Evolutionary conservation across 2,888 invertebrate genomes (phyloP).

Genomic region (Emmelina monodactyla): DNA sequence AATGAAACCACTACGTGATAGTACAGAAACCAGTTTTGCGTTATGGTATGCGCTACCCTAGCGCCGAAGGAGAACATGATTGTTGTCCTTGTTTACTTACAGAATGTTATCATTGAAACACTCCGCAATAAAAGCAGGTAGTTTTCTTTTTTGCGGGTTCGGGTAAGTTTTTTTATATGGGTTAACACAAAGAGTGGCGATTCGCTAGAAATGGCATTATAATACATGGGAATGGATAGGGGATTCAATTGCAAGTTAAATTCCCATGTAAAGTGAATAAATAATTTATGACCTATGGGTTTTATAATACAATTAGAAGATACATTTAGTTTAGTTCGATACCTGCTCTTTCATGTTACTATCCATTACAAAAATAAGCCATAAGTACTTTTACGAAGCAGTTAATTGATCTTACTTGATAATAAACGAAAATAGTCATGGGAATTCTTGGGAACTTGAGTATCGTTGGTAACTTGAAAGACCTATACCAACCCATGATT

Average conservation of each 20-base stretch:
- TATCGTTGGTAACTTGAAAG: constrained; percentile 13
- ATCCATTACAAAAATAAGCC: too few species aligned
- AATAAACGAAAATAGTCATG: neutral
- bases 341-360: too few species aligned
- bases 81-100: constrained; percentile 16
- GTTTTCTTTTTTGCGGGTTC: neutral
- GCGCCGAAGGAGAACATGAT: constrained; percentile 22
- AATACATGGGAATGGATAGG: neutral
- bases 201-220: neutral
- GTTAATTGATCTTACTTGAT: too few species aligned
- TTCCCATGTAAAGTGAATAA: neutral
- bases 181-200: neutral
- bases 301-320: too few species aligned
- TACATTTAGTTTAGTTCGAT: too few species aligned
- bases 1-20: constrained; percentile 49
- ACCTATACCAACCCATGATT: constrained; percentile 42
- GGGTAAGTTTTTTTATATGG: neutral
- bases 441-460: too few species aligned
- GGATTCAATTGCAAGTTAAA: too few species aligned
- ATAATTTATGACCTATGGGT: too few species aligned
- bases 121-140: constrained; percentile 7
- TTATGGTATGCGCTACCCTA: constrained; percentile 44
- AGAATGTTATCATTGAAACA: constrained; percentile 16
- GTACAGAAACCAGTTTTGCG: constrained; percentile 56
- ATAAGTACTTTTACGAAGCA: too few species aligned